A percentile compares a stretch with the other conserved stretches of the same genome.
Evolutionary conservation across 2,113 vertebrate genomes (phyloP).

Genomic region (Misgurnus anguillicaudatus): DNA sequence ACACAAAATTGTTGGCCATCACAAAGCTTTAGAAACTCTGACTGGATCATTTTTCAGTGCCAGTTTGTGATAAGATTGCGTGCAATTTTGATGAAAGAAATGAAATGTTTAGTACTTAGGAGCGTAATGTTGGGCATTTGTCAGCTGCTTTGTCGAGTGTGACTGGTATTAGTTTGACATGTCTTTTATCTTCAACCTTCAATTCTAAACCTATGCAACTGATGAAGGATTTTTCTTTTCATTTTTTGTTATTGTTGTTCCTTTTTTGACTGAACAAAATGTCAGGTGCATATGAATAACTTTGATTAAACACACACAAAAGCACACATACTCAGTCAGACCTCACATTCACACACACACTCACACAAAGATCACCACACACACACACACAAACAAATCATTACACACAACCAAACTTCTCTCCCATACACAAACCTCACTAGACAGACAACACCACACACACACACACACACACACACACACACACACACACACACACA

Average conservation of each 20-base stretch:
- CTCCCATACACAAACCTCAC: too few species aligned
- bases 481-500: too few species aligned
- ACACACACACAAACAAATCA: too few species aligned
- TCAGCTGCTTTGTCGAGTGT: constrained; percentile 42
- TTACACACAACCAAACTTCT: too few species aligned
- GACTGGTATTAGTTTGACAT: constrained; percentile 39
- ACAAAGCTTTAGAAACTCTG: background rate
- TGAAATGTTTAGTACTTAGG: constrained; percentile 38
- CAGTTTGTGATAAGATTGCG: background rate
- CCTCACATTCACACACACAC: too few species aligned
- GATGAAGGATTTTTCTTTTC: background rate
- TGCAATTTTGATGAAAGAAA: background rate
- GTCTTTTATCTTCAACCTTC: constrained; percentile 41
- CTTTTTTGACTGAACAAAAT: background rate
- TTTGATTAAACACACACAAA: too few species aligned
- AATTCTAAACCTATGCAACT: constrained; percentile 4
- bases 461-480: too few species aligned
- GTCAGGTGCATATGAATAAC: too few species aligned
- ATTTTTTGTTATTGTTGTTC: constrained; percentile 2
- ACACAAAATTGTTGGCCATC: background rate
- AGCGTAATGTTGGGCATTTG: constrained; percentile 39
- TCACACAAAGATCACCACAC: too few species aligned
- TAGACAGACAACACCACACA: too few species aligned
- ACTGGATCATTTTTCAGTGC: background rate
- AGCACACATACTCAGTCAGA: too few species aligned